Percentiles rank a stretch among this genome's conserved stretches.
These are phyloP conservation scores for Zoanthus solanderi DNA, from an alignment of 92 coral and sea anemone genomes.

Conservation along the genomic window DNA sequence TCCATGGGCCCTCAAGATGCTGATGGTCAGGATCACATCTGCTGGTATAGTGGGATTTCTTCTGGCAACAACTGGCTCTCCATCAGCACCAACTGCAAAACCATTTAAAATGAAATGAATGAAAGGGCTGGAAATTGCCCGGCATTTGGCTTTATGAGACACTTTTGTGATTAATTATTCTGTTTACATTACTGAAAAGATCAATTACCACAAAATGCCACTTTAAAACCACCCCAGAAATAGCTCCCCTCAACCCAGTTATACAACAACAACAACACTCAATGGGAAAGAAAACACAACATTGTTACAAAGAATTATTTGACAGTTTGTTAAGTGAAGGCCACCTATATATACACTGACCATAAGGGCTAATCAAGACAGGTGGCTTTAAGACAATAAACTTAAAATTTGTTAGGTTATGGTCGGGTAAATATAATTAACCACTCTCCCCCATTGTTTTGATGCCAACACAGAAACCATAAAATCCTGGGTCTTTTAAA, in stretches of 20 bases:
- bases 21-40: slow-evolving; percentile 10
- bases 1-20: slow-evolving; percentile 15
- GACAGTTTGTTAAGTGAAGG: slow-evolving; percentile 1
- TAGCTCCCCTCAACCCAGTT: slow-evolving; percentile 4
- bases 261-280: slow-evolving; percentile 4
- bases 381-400: not conserved
- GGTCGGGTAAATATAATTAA: not conserved
- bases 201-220: slow-evolving; percentile 4
- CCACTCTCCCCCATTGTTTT: slow-evolving; percentile 1
- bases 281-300: not conserved
- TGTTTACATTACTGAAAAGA: not conserved
- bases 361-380: not conserved
- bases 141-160: not conserved
- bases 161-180: slow-evolving; percentile 5
- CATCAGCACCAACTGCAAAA: slow-evolving; percentile 37
- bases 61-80: slow-evolving; percentile 35
- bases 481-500: not conserved
- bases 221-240: not conserved
- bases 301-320: not conserved
- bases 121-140: not conserved
- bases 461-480: slow-evolving; percentile 5
- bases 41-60: slow-evolving; percentile 43
- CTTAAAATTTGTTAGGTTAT: not conserved
- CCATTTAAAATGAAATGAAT: slow-evolving; percentile 4
- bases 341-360: not conserved